Base-by-base conservation (phyloP, 2,888 invertebrate genomes). In the Timema cristinae region DNA sequence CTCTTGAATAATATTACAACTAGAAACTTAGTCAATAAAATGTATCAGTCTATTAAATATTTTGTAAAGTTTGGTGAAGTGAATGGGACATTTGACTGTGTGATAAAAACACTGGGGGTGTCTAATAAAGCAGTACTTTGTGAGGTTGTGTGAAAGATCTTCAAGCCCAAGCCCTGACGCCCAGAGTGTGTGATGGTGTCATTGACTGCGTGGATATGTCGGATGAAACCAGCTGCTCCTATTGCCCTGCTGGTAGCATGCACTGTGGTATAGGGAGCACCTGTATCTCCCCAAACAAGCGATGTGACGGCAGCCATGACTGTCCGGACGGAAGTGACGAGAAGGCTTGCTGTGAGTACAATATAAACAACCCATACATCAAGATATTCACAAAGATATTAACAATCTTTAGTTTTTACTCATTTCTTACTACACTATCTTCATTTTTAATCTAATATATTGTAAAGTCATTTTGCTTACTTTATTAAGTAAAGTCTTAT, bases 301-400 rank as follows among this genome's bases (percentile, higher is more conserved):
- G 91, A 73, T 95, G 95, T 80, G 94, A 95, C 79, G 94, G 94
- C 68, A 88, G 89, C 71, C 85, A 86, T 0, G 94, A 95, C 82
- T 95, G 95, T 78, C 90, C 92, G 0, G 93, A 94, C 80, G 94
- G 91, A 51, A 91, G 92, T 75, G 95, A 95, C 78, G 95, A 95
- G 81, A 86, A 90, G 77, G 91, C 91, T 76, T 95, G 95, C 80
- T 83, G 95, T 95, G 83, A 89, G 93, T 88, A 52, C 51, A 16
- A 16, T 9, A 7, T n/a, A 4, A 15, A 15, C 6, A 16, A 10
- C 13, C 13, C 54, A 6, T 32, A 32, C 32, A 32, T 32, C 32
- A 32, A 32, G 32, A 32, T 32, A 32, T 32, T 32, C 32, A 1
- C 32, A 32, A 32, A 32, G 32, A 1, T 2, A 32, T 32, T 32